These are phyloP conservation scores for Microcebus murinus DNA, from an alignment of 2,113 vertebrate species.

Conservation along the genomic window DNA sequence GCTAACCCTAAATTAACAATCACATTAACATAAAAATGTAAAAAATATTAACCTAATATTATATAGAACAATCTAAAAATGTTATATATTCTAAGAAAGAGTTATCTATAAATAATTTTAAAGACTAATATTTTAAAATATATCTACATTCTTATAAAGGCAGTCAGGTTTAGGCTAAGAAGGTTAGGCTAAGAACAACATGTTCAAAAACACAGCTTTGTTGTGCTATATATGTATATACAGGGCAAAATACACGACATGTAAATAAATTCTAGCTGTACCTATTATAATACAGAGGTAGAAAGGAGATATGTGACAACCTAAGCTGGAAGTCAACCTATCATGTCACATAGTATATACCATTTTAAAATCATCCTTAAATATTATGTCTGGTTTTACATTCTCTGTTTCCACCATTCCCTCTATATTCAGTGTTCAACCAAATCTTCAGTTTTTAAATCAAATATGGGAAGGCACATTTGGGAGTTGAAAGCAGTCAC, in stretches of 20 bases:
- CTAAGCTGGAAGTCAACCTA: neutral
- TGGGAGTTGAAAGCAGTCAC: constrained; percentile 60
- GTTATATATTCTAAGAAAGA: neutral
- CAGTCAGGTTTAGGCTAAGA: constrained; percentile 34
- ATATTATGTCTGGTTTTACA: constrained; percentile 30
- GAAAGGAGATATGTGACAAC: neutral
- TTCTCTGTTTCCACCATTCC: constrained; percentile 7
- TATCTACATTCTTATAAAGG: neutral
- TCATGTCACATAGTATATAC: neutral
- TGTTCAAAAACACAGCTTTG: constrained; percentile 5
- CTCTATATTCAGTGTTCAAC: constrained; percentile 10
- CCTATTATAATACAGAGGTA: neutral
- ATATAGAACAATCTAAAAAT: constrained; percentile 18
- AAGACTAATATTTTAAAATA: constrained; percentile 44
- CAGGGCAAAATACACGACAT: neutral
- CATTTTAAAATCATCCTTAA: constrained; percentile 44
- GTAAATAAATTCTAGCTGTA: constrained; percentile 23
- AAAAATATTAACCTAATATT: constrained; percentile 46
- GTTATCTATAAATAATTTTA: constrained; percentile 48
- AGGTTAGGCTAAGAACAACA: constrained; percentile 8
- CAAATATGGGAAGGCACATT: constrained; percentile 47
- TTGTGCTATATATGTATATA: neutral
- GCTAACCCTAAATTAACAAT: constrained; percentile 59
- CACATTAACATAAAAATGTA: constrained; percentile 55
- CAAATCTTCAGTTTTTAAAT: constrained; percentile 55